These are phyloP conservation scores for Natator depressus DNA, from an alignment of 2,113 vertebrate species.

Conservation along the genomic window DNA sequence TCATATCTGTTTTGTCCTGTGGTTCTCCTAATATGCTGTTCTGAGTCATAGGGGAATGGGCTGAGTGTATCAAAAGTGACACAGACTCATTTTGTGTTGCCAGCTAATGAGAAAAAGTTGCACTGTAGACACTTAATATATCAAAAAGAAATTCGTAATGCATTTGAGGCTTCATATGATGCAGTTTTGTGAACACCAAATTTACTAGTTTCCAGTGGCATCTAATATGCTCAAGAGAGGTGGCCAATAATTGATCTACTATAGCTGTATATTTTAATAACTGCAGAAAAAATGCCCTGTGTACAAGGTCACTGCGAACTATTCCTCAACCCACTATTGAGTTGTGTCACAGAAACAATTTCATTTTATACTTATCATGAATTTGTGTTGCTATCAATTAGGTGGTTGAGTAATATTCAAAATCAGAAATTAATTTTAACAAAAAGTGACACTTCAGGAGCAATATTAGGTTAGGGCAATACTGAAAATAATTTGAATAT, in stretches of 20 bases:
- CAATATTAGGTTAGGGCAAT: slow-evolving; percentile 67
- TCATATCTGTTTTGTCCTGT: slow-evolving; percentile 57
- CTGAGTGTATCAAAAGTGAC: slow-evolving; percentile 56
- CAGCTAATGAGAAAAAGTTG: slow-evolving; percentile 56
- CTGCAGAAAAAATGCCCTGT: not conserved
- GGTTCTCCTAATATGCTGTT: slow-evolving; percentile 45
- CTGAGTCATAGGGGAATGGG: slow-evolving; percentile 57
- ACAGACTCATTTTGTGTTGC: slow-evolving; percentile 53
- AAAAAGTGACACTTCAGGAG: slow-evolving; percentile 70
- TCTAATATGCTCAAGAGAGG: slow-evolving; percentile 52
- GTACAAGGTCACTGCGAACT: slow-evolving; percentile 73
- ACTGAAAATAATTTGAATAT: slow-evolving; percentile 79
- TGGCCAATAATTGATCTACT: slow-evolving; percentile 55
- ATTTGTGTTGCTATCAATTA: slow-evolving; percentile 72
- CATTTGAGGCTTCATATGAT: slow-evolving; percentile 27
- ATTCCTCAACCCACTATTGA: slow-evolving; percentile 28
- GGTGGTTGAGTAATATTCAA: slow-evolving; percentile 58
- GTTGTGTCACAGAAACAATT: slow-evolving; percentile 64
- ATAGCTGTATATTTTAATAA: slow-evolving; percentile 69
- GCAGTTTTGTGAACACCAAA: not conserved
- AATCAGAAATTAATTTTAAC: slow-evolving; percentile 74
- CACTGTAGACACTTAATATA: slow-evolving; percentile 36
- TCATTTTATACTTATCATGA: slow-evolving; percentile 68
- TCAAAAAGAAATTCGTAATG: slow-evolving; percentile 45
- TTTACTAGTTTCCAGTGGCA: not conserved